phyloP scores from a whole-genome alignment of 2,797 vertebrate species.

The Sebastes ruberrimus region DNA sequence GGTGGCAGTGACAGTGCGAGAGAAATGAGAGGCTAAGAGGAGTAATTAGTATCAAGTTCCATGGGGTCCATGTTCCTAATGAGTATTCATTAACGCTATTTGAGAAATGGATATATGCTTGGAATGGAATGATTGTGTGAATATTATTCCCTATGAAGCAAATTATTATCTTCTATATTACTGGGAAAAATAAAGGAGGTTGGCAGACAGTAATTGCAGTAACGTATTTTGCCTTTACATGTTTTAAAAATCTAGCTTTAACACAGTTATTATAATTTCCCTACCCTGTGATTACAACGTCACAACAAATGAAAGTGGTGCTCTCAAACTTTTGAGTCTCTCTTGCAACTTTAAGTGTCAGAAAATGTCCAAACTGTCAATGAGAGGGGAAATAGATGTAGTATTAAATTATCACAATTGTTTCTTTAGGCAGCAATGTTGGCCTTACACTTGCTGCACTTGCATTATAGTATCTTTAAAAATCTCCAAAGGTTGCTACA shows the following conservation, averaged over 20 bases:
- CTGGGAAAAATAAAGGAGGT: not conserved
- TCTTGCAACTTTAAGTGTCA: not conserved
- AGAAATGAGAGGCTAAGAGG: conserved; percentile 52
- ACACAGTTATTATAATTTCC: not conserved
- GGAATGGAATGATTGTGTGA: not conserved
- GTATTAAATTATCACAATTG: not conserved
- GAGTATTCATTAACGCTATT: not conserved
- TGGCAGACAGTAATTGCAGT: not conserved
- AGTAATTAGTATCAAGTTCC: conserved; percentile 70
- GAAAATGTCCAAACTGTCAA: not conserved
- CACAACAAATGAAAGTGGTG: conserved; percentile 3
- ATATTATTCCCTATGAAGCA: not conserved
- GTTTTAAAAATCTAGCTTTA: not conserved
- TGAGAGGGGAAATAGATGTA: not conserved
- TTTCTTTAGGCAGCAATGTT: not conserved
- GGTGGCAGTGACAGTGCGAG: conserved; percentile 64
- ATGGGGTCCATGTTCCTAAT: conserved; percentile 19
- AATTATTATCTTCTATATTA: not conserved
- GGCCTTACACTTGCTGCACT: not conserved
- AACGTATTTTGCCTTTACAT: not conserved
- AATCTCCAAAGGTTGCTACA: not conserved
- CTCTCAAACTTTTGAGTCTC: not conserved
- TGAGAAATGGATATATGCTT: not conserved
- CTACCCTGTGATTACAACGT: not conserved
- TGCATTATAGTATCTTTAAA: not conserved